Base-by-base conservation (phyloP, 2,797 vertebrate species). In the Pelochelys cantorii region DNA sequence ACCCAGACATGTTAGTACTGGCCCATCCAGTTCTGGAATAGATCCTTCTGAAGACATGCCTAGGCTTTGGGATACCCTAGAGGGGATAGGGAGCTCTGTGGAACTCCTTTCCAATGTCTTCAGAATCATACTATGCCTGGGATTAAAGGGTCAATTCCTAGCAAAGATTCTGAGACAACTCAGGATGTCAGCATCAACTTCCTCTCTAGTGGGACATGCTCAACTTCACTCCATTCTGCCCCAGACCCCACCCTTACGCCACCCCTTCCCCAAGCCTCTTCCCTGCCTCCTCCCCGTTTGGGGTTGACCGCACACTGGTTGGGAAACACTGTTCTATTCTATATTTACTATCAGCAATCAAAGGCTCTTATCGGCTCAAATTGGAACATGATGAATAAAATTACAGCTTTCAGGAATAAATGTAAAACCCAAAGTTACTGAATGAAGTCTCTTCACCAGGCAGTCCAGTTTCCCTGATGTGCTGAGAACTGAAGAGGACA, bases 391-490 rank as follows among this genome's bases (percentile, higher is more conserved):
- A 57, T 1, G 1, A 95, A 90, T 90, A 74, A 91, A 93, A 91
- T 88, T 80, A 37, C n/a, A 84, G 8, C 78, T 92, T 92, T 95
- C 85, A 86, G 60, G 94, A 95, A 79, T 0, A 91, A 87, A 74
- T 48, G 80, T 87, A 90, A 1, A 8, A 74, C 11, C 83, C 85
- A 37, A 82, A 25, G 57, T 91, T 85, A 78, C 81, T 93, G 87
- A 95, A 92, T 81, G 62, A 92, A 86, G 25, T 85, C 91, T 93
- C 82, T 81, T 90, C 27, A 79, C 77, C 79, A 84, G 86, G 53
- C 8, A 53, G 52, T 87, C 59, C 54, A 82, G 48, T 77, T 86
- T 90, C 56, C 62, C 8, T 12, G 17, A 17, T 2, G 17, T 60
- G 80, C 15, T 48, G 60, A 62, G 87, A 94, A 92, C 29, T 60